Conservation (phyloP, 2,888 invertebrate genomes). For the Cantharis nigra region DNA sequence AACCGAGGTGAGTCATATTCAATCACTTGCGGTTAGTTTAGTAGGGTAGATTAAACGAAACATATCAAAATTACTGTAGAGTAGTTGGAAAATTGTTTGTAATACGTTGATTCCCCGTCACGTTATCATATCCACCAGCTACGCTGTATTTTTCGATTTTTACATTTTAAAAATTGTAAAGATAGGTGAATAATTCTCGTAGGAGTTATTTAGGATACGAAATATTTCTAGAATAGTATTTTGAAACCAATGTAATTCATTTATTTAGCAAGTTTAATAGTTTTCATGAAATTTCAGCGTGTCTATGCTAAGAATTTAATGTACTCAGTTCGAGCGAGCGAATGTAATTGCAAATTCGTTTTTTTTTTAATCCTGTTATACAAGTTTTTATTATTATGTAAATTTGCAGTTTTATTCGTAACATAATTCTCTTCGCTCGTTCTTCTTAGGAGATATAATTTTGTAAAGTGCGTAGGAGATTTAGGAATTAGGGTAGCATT, state of each 20-base stretch:
- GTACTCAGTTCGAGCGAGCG: slow-evolving; percentile 39
- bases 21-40: neutral
- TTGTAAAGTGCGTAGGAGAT: slow-evolving; percentile 18
- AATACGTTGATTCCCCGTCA: slow-evolving; percentile 32
- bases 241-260: slow-evolving; percentile 8
- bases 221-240: slow-evolving; percentile 18
- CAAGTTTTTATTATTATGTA: slow-evolving; percentile 20
- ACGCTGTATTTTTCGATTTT: slow-evolving; percentile 28
- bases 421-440: slow-evolving; percentile 21
- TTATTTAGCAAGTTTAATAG: slow-evolving; percentile 13
- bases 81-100: slow-evolving; percentile 9
- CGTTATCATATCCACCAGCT: slow-evolving; percentile 37
- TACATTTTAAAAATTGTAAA: slow-evolving; percentile 9
- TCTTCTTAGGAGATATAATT: slow-evolving; percentile 12
- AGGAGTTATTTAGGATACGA: neutral
- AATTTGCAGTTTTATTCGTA: slow-evolving; percentile 6
- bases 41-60: slow-evolving; percentile 8
- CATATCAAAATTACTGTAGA: slow-evolving; percentile 23
- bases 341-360: slow-evolving; percentile 9
- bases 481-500: slow-evolving; percentile 27
- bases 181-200: slow-evolving; percentile 14
- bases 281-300: slow-evolving; percentile 56
- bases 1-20: no score
- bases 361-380: slow-evolving; percentile 9
- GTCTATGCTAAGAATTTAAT: slow-evolving; percentile 44